Conservation (phyloP, 1,140 invertebrate genomes). For the Pentalonia nigronervosa region DNA sequence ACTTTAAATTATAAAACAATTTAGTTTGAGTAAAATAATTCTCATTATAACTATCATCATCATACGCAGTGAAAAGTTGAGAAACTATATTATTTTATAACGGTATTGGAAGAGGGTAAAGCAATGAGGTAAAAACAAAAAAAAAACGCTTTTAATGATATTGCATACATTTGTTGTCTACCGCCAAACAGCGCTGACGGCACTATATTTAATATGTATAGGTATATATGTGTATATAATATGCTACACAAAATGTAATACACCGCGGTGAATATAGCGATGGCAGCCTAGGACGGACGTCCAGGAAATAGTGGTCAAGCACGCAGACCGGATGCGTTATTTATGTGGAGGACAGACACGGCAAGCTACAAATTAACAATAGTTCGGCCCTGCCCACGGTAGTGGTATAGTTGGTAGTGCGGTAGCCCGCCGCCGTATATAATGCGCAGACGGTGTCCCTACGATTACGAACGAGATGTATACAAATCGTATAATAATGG, state of each 20-base stretch:
- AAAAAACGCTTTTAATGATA: background rate
- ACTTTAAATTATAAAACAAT: background rate
- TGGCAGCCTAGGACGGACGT: background rate
- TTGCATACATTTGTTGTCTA: background rate
- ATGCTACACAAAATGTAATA: background rate
- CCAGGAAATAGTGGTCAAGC: background rate
- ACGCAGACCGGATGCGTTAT: constrained; percentile 21
- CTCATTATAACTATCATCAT: background rate
- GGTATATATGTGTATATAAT: too few species aligned
- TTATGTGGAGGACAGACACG: background rate
- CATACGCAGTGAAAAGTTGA: background rate
- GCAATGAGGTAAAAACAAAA: background rate
- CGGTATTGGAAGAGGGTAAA: background rate
- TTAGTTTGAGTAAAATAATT: background rate
- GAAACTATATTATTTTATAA: background rate
- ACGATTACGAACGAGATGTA: background rate
- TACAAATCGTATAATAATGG: background rate
- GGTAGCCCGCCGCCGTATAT: background rate
- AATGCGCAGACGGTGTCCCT: background rate
- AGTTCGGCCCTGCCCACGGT: background rate
- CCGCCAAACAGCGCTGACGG: background rate
- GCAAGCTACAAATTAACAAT: constrained; percentile 5
- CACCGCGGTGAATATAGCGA: background rate
- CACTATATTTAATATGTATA: background rate
- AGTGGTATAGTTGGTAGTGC: background rate